Evolutionary conservation across 92 coral and sea anemone species (phyloP).

Genomic region (Blastomussa wellsi): DNA sequence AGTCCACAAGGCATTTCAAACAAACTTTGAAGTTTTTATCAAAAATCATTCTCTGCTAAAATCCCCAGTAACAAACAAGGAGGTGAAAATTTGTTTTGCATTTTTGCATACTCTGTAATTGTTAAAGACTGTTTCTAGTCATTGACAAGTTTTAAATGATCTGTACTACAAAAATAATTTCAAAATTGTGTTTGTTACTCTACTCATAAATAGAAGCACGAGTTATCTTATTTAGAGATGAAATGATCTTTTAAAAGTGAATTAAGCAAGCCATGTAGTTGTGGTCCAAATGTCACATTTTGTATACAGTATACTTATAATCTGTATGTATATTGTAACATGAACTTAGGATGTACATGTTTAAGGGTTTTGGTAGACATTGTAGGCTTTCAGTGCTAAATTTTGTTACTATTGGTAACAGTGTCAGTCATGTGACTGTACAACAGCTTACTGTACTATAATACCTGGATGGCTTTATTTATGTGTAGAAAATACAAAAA

Average conservation of each 20-base stretch:
- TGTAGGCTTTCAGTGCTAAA: neutral
- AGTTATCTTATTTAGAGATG: neutral
- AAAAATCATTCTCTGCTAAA: neutral
- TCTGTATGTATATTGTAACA: too few species aligned
- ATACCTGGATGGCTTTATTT: neutral
- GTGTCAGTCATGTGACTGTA: neutral
- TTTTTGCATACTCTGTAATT: neutral
- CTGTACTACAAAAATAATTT: neutral
- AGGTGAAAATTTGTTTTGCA: neutral
- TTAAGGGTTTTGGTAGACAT: neutral
- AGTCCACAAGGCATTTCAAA: conserved; percentile 11
- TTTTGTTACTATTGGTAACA: neutral
- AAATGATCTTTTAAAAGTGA: neutral
- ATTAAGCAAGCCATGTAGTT: neutral
- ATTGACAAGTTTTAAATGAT: neutral
- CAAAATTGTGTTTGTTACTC: neutral
- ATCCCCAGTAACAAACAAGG: neutral
- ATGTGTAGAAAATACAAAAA: too few species aligned
- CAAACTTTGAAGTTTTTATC: conserved; percentile 5
- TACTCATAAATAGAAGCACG: neutral
- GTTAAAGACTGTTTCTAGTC: neutral
- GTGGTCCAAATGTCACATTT: neutral
- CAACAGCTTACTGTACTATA: neutral
- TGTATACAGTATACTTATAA: too few species aligned
- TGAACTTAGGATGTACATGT: neutral